Evolutionary conservation across 2,888 invertebrate species (phyloP), one percentile per base, ranked within the genome.

Genomic region (Ceratothoa steindachneri): DNA sequence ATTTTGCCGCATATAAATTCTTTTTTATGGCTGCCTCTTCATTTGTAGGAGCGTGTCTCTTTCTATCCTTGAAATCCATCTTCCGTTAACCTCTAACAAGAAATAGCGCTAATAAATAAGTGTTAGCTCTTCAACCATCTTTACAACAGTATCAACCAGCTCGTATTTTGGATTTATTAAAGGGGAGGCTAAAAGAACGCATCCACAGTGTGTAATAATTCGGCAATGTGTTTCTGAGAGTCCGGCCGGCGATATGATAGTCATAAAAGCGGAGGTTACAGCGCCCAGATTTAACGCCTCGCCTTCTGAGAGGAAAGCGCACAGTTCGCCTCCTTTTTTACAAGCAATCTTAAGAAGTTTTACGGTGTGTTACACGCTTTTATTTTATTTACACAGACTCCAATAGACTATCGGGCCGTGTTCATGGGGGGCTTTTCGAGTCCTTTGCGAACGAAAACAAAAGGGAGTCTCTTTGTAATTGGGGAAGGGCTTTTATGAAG

Each of bases 201-300:
- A 60, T 60, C 60, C 60, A 24, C 60, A 60, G 60, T 60, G 29
- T 66, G 75, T 75, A 72, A 75, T 75, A 72, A 75, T 72, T 75
- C 69, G 75, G 67, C 75, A 72, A 72, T 75, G 75, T 75, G 75
- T 72, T 75, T 67, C 69, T 64, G 72, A 75, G 75, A 70, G 70
- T 72, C 72, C 69, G 67, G 66, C 69, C 22, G 75, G 72, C 67
- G 75, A 75, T 75, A 75, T 66, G 70, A 55, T 22, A 67, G 22
- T 72, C 75, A 67, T 75, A 75, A 75, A 75, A 66, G 53, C 69
- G 30, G 60, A 60, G 72, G 75, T 75, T 75, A 75, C 75, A 72
- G 67, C 75, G 65, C 67, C 22, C 67, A 72, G 75, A 75, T 75
- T 75, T 75, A 72, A 72, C 75, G 75, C 69, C 60, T 72, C 60